Evolutionary conservation across 2,797 vertebrate genomes (phyloP).

Genomic region (Coluber constrictor): DNA sequence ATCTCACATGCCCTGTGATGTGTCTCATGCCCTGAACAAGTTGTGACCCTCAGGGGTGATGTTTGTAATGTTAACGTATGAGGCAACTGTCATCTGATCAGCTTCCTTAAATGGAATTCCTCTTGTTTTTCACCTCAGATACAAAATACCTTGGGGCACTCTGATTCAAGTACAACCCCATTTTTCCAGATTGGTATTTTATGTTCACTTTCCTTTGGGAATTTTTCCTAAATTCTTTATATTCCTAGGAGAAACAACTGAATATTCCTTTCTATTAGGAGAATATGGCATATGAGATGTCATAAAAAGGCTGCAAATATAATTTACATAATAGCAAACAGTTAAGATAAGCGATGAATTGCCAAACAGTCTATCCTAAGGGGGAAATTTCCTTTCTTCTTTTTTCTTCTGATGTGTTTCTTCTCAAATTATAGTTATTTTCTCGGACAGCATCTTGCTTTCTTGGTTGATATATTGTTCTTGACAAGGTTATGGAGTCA

Average conservation of each 20-base stretch:
- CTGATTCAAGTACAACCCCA: not conserved
- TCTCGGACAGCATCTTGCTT: not conserved
- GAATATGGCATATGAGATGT: not conserved
- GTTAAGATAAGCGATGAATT: not conserved
- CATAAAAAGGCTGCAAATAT: not conserved
- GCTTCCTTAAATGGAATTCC: not conserved
- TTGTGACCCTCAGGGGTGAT: not conserved
- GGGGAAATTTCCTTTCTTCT: not conserved
- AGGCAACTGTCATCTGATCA: not conserved
- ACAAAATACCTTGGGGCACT: not conserved
- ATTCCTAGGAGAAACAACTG: not conserved
- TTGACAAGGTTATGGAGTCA: constrained; percentile 53
- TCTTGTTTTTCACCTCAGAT: not conserved
- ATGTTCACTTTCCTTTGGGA: not conserved
- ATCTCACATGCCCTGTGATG: not conserved
- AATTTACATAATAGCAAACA: not conserved
- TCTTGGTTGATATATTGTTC: not conserved
- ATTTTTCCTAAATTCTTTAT: not conserved
- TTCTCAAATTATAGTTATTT: not conserved
- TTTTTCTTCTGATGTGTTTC: not conserved
- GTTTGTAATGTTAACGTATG: not conserved
- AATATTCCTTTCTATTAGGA: not conserved
- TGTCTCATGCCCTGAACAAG: not conserved
- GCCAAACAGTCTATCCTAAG: not conserved
- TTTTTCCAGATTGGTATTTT: not conserved